Evolutionary conservation across 2,113 vertebrate species (phyloP).

Genomic region (Abramis brama): DNA sequence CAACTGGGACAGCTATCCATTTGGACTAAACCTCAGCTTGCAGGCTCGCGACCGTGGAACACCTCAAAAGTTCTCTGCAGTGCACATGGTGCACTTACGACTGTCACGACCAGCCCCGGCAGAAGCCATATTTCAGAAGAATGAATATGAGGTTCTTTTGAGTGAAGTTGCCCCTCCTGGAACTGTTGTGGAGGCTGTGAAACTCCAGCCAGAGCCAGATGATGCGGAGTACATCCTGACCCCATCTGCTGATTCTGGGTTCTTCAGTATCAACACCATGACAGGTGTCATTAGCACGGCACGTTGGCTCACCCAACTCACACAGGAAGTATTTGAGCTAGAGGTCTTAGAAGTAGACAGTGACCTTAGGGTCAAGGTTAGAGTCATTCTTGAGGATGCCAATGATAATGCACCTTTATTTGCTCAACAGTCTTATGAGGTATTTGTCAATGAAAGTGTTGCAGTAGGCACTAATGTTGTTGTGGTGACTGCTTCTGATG

Average conservation of each 20-base stretch:
- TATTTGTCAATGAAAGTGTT: conserved; percentile 91
- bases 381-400: conserved; percentile 84
- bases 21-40: conserved; percentile 89
- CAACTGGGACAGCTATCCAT: conserved; percentile 83
- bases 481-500: conserved; percentile 85
- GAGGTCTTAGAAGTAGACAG: conserved; percentile 80
- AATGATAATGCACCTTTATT: conserved; percentile 93
- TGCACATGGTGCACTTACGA: conserved; percentile 79
- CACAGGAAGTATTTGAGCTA: conserved; percentile 85
- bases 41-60: conserved; percentile 92
- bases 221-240: conserved; percentile 86
- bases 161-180: conserved; percentile 95
- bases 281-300: conserved; percentile 90
- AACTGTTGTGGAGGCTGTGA: conserved; percentile 82
- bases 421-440: conserved; percentile 82
- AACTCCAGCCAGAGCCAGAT: conserved; percentile 81
- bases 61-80: conserved; percentile 85
- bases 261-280: conserved; percentile 87
- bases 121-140: conserved; percentile 83
- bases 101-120: conserved; percentile 72
- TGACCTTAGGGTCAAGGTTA: conserved; percentile 81
- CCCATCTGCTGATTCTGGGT: conserved; percentile 79
- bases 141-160: conserved; percentile 82
- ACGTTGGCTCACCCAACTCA: conserved; percentile 80
- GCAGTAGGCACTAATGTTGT: conserved; percentile 83